phyloP scores from a whole-genome alignment of 2,797 vertebrate genomes.

The Linurgus olivaceus region DNA sequence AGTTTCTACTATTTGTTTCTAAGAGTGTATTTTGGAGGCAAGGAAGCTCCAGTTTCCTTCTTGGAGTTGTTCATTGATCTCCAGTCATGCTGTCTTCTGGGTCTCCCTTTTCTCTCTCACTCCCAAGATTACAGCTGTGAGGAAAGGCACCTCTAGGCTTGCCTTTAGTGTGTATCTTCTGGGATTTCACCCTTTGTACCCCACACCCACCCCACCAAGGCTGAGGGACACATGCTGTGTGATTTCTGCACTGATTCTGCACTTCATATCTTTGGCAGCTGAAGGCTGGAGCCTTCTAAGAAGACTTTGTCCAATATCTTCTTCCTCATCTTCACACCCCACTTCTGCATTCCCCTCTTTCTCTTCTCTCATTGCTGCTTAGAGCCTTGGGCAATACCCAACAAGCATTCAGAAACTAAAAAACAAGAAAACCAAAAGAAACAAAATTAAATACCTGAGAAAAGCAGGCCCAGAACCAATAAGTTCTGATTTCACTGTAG shows the following conservation, averaged over 20 bases:
- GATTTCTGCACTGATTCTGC: not conserved
- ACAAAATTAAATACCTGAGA: slow-evolving; percentile 55
- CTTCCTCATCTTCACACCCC: not conserved
- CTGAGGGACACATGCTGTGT: not conserved
- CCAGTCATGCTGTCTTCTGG: fast-evolving
- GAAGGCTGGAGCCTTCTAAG: not conserved
- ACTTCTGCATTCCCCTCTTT: not conserved
- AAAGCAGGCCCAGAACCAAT: slow-evolving; percentile 57
- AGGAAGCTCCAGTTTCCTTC: not conserved
- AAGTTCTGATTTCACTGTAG: slow-evolving; percentile 68
- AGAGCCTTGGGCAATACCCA: not conserved
- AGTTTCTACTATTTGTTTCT: not conserved
- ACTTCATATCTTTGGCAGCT: not conserved
- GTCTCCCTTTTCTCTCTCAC: not conserved
- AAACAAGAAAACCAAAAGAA: not conserved
- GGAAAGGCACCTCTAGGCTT: not conserved
- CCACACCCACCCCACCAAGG: not conserved
- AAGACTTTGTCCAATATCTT: not conserved
- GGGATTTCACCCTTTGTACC: not conserved
- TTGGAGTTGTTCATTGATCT: not conserved
- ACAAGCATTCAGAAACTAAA: not conserved
- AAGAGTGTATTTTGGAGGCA: not conserved
- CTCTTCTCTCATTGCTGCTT: not conserved
- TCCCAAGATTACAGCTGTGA: not conserved
- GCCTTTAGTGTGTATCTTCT: not conserved